Evolutionary conservation across 2,113 vertebrate species (phyloP).

Genomic region (Acanthochromis polyacanthus): DNA sequence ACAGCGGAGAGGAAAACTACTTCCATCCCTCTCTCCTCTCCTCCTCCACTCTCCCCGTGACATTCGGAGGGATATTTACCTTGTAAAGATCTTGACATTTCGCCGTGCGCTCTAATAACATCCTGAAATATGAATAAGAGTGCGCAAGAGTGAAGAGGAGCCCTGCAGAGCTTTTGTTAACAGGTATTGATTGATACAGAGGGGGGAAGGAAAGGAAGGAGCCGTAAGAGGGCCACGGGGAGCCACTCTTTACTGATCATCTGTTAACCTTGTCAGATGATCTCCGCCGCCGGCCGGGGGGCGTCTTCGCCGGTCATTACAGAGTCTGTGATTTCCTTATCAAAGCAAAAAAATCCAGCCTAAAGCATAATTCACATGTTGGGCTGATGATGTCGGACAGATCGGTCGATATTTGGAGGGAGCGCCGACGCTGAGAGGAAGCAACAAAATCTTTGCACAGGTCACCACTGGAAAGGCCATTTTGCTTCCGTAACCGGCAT

Average conservation of each 20-base stretch:
- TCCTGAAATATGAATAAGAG: conserved; percentile 80
- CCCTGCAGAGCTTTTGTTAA: conserved; percentile 74
- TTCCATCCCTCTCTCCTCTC: conserved; percentile 16
- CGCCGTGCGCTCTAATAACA: conserved; percentile 74
- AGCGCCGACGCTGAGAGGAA: neutral
- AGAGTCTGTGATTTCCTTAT: conserved; percentile 48
- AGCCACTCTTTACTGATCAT: conserved; percentile 71
- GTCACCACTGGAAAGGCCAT: neutral
- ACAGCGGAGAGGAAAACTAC: conserved; percentile 47
- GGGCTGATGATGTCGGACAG: conserved; percentile 9
- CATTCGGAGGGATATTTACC: conserved; percentile 82
- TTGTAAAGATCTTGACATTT: conserved; percentile 86
- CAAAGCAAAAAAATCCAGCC: conserved; percentile 39
- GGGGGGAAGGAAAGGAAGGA: conserved; percentile 29
- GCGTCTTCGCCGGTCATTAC: conserved; percentile 40
- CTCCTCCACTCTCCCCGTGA: conserved; percentile 60
- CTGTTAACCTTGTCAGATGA: conserved; percentile 72
- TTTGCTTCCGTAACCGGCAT: neutral
- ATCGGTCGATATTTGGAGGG: conserved; percentile 30
- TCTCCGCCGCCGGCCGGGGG: conserved; percentile 1
- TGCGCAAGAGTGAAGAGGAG: conserved; percentile 50
- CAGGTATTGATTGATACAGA: conserved; percentile 76
- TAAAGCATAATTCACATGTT: conserved; percentile 30
- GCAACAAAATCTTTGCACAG: neutral
- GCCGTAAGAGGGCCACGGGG: conserved; percentile 34